A percentile compares a stretch with the other conserved stretches of the same genome.
Evolutionary conservation across 2,113 vertebrate genomes (phyloP).

Genomic region (Takifugu bimaculatus): DNA sequence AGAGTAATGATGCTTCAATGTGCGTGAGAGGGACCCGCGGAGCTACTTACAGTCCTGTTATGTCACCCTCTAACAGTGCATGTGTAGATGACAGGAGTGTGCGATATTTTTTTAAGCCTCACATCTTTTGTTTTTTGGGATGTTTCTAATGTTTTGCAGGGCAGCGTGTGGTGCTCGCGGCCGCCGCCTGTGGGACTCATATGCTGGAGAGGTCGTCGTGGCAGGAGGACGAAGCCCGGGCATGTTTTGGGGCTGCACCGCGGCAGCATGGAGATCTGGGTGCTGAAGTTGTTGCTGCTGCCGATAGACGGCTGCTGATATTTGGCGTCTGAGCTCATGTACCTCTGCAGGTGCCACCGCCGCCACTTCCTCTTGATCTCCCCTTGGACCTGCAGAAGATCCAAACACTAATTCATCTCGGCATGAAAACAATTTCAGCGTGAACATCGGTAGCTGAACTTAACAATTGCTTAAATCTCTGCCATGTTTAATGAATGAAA

Average conservation of each 20-base stretch:
- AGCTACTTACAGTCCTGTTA: neutral
- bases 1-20: constrained; percentile 1
- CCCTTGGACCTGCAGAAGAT: constrained; percentile 82
- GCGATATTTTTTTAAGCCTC: neutral
- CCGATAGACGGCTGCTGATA: constrained; percentile 94
- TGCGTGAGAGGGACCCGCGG: too few relatives aligned
- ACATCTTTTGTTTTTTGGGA: neutral
- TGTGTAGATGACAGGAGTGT: neutral
- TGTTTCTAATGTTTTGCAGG: constrained; percentile 8
- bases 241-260: constrained; percentile 97
- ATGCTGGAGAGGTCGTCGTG: constrained; percentile 68
- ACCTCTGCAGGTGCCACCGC: constrained; percentile 96
- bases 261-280: constrained; percentile 95
- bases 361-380: constrained; percentile 99
- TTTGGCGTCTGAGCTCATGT: constrained; percentile 93
- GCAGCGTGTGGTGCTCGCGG: constrained; percentile 3
- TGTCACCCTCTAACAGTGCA: neutral
- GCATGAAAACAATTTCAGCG: too few relatives aligned
- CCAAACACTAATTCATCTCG: too few relatives aligned
- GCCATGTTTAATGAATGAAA: neutral
- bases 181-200: constrained; percentile 19
- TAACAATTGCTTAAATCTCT: too few relatives aligned
- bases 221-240: constrained; percentile 57
- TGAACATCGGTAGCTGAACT: too few relatives aligned
- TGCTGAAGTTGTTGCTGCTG: constrained; percentile 95